Base-by-base conservation (phyloP, 2,888 invertebrate genomes). In the Byasa hedistus region DNA sequence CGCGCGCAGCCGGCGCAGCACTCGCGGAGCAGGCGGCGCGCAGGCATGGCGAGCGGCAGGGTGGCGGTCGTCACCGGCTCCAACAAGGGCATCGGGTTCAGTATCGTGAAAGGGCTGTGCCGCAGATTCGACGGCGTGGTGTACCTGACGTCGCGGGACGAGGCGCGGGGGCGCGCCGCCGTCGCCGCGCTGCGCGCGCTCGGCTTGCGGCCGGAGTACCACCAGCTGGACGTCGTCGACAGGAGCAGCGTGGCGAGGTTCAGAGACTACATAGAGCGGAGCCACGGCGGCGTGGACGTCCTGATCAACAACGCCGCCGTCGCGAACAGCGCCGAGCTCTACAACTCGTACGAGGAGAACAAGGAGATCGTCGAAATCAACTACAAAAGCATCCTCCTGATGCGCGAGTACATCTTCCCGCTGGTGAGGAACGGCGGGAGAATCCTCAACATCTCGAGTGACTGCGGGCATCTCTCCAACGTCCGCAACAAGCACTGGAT, bases 261-360 rank as follows among this genome's bases (percentile, higher is more conserved):
- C 61, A 80, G 81, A 36, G 85, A 93, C 66, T 88, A 91, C 73
- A 76, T 95, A 19, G 79, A 90, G 69, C 76, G 82, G 3, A 92
- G 88, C 5, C 89, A 95, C 76, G 93, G 93, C 23, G 94, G 94
- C 0, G 76, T 95, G 12, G 94, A 95, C 79, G 80, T 95, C 17
- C 82, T 95, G n/a, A 89, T 95, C 19, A 95, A 96, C 79, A 96
- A 96, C 82, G 96, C 96, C 12, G 96, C 93, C 0, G 93, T 88
- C 1, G 93, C 79, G 88, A 93, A 68, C 91, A 87, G 79, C 86
- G 90, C 78, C 2, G 65, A 70, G 2, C 52, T 72, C 1, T 73
- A 72, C 32, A 71, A 72, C 8, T 65, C 70, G 0, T 83, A 83
- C 64, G 80, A 84, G 55, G 79, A 84, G 82, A 94, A 94, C 17